Conservation (phyloP, 2,888 invertebrate species). For the Diloba caeruleocephala region DNA sequence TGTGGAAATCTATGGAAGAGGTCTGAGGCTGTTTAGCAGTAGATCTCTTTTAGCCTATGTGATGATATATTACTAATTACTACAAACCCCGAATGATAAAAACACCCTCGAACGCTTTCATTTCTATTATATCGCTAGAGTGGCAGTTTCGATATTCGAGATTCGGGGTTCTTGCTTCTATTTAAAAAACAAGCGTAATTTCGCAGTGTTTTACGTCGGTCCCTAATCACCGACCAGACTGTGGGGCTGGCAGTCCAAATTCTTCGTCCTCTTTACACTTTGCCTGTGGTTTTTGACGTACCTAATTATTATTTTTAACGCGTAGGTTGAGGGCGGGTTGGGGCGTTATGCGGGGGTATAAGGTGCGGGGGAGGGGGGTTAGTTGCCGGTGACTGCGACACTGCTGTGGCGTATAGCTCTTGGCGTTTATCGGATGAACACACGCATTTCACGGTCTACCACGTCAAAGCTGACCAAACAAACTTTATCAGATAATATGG, state of each 20-base stretch:
- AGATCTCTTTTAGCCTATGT: too few relatives aligned
- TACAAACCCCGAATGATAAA: not conserved
- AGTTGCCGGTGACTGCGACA: constrained; percentile 50
- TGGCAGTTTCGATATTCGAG: constrained; percentile 21
- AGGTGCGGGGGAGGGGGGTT: constrained; percentile 16
- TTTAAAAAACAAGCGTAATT: constrained; percentile 25
- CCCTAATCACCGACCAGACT: constrained; percentile 37
- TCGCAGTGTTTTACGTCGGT: constrained; percentile 12
- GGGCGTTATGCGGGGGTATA: constrained; percentile 9
- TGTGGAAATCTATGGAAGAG: too few relatives aligned
- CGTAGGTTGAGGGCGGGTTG: constrained; percentile 44
- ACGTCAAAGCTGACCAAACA: constrained; percentile 58
- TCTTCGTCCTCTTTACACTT: constrained; percentile 48
- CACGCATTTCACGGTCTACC: constrained; percentile 63
- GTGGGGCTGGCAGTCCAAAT: constrained; percentile 29
- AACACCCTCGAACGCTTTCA: not conserved
- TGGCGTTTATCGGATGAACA: constrained; percentile 64
- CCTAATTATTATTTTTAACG: constrained; percentile 59
- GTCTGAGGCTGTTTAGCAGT: too few relatives aligned
- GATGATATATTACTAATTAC: too few relatives aligned
- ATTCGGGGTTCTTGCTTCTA: constrained; percentile 8
- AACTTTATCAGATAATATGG: constrained; percentile 43
- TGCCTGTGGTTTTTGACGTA: constrained; percentile 49
- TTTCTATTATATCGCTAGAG: constrained; percentile 13
- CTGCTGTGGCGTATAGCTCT: constrained; percentile 58